A percentile compares a stretch with the other conserved stretches of the same genome.
These are phyloP conservation scores for Hirtodrosophila confusa DNA, from an alignment of 2,888 invertebrate species.

Conservation along the genomic window DNA sequence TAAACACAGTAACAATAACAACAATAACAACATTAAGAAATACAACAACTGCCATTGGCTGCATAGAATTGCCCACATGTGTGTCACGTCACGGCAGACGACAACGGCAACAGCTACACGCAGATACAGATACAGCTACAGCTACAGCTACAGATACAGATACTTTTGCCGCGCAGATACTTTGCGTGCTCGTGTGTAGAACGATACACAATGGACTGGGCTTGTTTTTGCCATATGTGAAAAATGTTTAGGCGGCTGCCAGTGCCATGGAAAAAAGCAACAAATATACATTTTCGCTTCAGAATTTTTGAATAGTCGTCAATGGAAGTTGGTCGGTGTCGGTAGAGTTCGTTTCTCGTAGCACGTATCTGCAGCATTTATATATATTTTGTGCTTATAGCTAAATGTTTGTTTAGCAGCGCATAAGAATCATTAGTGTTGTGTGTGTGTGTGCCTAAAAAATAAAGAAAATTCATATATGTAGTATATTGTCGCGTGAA, in stretches of 20 bases:
- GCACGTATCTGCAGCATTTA: constrained; percentile 14
- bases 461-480: constrained; percentile 19
- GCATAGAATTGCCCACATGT: constrained; percentile 78
- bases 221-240: constrained; percentile 79
- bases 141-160: constrained; percentile 25
- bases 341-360: constrained; percentile 31
- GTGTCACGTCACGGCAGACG: constrained; percentile 78
- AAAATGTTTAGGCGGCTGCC: constrained; percentile 72
- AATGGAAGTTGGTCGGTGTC: constrained; percentile 58
- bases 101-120: constrained; percentile 58
- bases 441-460: constrained; percentile 20
- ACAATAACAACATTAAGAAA: constrained; percentile 27
- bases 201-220: constrained; percentile 65
- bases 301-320: constrained; percentile 75
- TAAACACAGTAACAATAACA: constrained; percentile 35
- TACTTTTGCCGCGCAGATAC: constrained; percentile 39
- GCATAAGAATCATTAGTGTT: constrained; percentile 51
- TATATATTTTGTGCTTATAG: constrained; percentile 8
- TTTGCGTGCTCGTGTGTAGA: constrained; percentile 52
- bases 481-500: constrained; percentile 17
- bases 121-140: constrained; percentile 36
- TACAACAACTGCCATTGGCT: constrained; percentile 48
- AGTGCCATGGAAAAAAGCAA: constrained; percentile 8
- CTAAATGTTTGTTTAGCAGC: constrained; percentile 52
- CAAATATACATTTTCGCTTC: constrained; percentile 46